A percentile compares a stretch with the other conserved stretches of the same genome.
Evolutionary conservation across 2,113 vertebrate genomes (phyloP).

Genomic region (Odocoileus hemionus): DNA sequence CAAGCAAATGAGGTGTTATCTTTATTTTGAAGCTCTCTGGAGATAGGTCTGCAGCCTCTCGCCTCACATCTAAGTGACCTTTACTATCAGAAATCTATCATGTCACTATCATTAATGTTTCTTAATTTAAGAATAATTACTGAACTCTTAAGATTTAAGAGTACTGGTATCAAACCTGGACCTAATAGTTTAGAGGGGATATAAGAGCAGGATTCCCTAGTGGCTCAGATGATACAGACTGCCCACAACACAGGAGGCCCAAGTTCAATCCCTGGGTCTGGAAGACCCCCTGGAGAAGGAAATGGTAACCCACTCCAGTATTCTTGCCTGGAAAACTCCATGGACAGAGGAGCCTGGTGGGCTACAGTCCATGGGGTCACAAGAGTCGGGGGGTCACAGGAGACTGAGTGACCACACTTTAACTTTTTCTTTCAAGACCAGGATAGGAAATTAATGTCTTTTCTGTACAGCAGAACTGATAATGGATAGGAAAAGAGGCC

Average conservation of each 20-base stretch:
- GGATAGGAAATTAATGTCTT: not conserved
- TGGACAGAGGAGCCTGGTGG: not conserved
- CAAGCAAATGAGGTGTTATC: not conserved
- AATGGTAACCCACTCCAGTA: not conserved
- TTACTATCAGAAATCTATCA: not conserved
- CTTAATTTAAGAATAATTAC: slow-evolving; percentile 33
- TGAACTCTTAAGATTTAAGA: not conserved
- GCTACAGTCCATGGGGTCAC: not conserved
- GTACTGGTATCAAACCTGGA: not conserved
- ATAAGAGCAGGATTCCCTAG: not conserved
- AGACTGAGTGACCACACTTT: not conserved
- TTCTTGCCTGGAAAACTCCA: not conserved
- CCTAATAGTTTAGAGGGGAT: not conserved
- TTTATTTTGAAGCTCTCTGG: slow-evolving; percentile 25
- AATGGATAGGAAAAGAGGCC: not conserved
- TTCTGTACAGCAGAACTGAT: not conserved
- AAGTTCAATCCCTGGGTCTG: not conserved
- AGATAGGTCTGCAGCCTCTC: not conserved
- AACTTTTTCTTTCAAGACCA: not conserved
- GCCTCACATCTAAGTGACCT: not conserved
- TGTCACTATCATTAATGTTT: slow-evolving; percentile 4
- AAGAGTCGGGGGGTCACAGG: not conserved
- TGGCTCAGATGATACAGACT: not conserved
- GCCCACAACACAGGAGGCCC: not conserved
- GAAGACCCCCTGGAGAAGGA: not conserved